phyloP scores from a whole-genome alignment of 2,888 invertebrate genomes.

The Platycheirus rosarum region DNA sequence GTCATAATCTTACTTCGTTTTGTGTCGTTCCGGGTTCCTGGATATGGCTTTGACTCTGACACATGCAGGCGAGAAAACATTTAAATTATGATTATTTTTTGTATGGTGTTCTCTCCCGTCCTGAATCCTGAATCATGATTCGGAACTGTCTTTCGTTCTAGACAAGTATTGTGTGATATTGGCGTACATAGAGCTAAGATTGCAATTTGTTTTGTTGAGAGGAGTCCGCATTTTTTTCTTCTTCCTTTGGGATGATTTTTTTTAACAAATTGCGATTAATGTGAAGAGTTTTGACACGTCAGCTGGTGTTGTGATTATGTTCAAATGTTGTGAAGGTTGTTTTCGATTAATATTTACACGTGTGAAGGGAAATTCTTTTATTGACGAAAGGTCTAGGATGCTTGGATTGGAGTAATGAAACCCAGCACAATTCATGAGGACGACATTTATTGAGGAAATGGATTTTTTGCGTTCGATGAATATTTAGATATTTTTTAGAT shows the following conservation, averaged over 20 bases:
- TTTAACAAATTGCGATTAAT: slow-evolving; percentile 21
- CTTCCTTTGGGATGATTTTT: slow-evolving; percentile 8
- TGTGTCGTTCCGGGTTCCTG: slow-evolving; percentile 36
- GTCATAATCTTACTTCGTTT: slow-evolving; percentile 66
- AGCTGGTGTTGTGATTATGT: slow-evolving; percentile 60
- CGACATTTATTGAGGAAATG: slow-evolving; percentile 36
- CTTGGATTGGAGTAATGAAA: slow-evolving; percentile 42
- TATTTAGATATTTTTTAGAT: background rate
- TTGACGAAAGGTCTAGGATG: slow-evolving; percentile 12
- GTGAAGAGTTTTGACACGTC: slow-evolving; percentile 43
- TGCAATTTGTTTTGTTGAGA: slow-evolving; percentile 65
- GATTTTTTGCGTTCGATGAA: slow-evolving; percentile 3
- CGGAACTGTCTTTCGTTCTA: slow-evolving; percentile 8
- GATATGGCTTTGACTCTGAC: slow-evolving; percentile 27
- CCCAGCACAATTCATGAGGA: slow-evolving; percentile 44
- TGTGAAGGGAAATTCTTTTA: slow-evolving; percentile 2
- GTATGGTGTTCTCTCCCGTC: slow-evolving; percentile 50
- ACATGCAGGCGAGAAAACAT: slow-evolving; percentile 46
- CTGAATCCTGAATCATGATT: slow-evolving; percentile 43
- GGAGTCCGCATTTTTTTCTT: slow-evolving; percentile 21
- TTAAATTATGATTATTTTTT: slow-evolving; percentile 72
- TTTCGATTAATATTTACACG: slow-evolving; percentile 3
- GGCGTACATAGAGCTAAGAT: slow-evolving; percentile 61
- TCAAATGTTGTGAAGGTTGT: slow-evolving; percentile 49
- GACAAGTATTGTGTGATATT: slow-evolving; percentile 48